Base-by-base conservation (phyloP, 2,113 vertebrate species). In the Silurus asotus region DNA sequence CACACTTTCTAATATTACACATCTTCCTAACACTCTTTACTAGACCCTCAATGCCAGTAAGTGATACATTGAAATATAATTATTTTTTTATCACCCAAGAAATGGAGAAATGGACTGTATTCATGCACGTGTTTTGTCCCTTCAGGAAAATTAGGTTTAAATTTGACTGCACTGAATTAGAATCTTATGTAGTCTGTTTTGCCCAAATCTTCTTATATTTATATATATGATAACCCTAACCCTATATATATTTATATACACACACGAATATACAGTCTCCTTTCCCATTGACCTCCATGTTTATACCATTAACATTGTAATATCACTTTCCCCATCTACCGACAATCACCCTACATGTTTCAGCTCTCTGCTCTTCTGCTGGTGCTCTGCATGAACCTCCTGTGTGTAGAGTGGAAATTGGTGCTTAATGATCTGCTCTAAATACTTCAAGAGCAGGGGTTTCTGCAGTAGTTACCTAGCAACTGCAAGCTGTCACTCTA, bases 391-490 rank as follows among this genome's bases (percentile, higher is more conserved):
- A 77, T 65, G 80, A 76, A 49, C 28, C 85, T 76, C 64, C 7
- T 51, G 65, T 19, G 69, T 64, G 55, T 72, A 9, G 48, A 75
- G 72, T 76, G 74, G 84, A 91, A 92, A 94, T 92, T 89, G 89
- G 89, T 89, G 90, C 93, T 93, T 94, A 94, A 94, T 93, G 89
- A 92, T 85, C 88, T 90, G 83, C 93, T 93, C 92, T 91, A 93
- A 94, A 94, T 94, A 92, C 93, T 93, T 94, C 86, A 91, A 93
- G 93, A 94, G 88, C 85, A 94, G 93, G 94, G 86, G 88, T 91
- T 93, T 93, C 93, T 87, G 53, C 89, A 91, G 91, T 93, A 94
- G 94, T 95, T 94, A 93, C 95, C 94, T 95, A 95, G 95, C 94
- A 95, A 95, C 95, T 89, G 83, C 81, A 90, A 91, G 86, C 87